A percentile compares a stretch with the other conserved stretches of the same genome.
Evolutionary conservation across 2,888 invertebrate species (phyloP).

Genomic region (Drosophila formosana): DNA sequence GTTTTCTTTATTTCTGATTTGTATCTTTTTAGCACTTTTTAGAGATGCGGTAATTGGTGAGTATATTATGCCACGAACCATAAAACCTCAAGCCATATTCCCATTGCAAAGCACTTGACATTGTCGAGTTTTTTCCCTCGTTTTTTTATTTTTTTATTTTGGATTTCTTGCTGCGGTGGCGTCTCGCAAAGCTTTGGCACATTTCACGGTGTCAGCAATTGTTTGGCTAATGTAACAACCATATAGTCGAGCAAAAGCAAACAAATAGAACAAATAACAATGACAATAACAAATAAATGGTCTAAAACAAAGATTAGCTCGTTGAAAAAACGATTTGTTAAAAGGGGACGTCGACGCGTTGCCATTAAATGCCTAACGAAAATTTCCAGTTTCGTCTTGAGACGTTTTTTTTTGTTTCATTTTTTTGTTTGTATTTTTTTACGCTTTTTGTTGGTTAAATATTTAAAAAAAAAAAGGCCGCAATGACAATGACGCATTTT

Average conservation of each 20-base stretch:
- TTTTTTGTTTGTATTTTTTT: conserved; percentile 21
- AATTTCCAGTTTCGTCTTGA: conserved; percentile 49
- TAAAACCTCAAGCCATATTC: conserved; percentile 10
- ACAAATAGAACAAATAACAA: conserved; percentile 34
- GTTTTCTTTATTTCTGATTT: background rate
- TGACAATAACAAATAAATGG: conserved; percentile 19
- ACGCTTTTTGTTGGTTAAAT: conserved; percentile 46
- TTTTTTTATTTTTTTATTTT: conserved; percentile 1
- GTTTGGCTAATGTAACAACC: conserved; percentile 55
- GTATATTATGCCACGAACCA: conserved; percentile 22
- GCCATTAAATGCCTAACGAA: conserved; percentile 46
- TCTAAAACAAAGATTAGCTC: conserved; percentile 40
- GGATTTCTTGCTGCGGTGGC: conserved; percentile 31
- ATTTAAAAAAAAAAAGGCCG: conserved; percentile 58
- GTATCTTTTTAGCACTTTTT: conserved; percentile 20
- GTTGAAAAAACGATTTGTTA: conserved; percentile 41
- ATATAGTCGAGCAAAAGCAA: conserved; percentile 39
- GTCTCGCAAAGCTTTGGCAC: conserved; percentile 22
- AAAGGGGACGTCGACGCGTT: conserved; percentile 23
- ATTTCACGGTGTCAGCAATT: conserved; percentile 45
- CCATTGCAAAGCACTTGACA: conserved; percentile 49
- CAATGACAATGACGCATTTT: conserved; percentile 71
- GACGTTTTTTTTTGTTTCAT: conserved; percentile 19
- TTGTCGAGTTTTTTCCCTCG: conserved; percentile 30
- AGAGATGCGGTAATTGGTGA: conserved; percentile 24